Evolutionary conservation across 1,140 invertebrate species (phyloP).

Genomic region (Drosophila tsacasi): DNA sequence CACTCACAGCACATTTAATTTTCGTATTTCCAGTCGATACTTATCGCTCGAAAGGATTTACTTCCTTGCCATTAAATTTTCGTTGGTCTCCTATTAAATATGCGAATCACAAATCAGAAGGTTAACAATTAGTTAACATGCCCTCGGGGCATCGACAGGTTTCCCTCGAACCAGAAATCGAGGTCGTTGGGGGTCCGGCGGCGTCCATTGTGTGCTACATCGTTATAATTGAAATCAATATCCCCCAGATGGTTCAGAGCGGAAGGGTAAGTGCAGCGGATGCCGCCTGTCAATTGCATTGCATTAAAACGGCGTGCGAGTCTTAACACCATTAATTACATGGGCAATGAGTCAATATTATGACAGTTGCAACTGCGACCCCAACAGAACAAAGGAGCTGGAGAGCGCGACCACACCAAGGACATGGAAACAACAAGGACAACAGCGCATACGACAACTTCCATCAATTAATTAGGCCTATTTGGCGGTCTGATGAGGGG

Average conservation of each 20-base stretch:
- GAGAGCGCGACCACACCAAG: slow-evolving; percentile 8
- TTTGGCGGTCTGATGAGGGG: slow-evolving; percentile 7
- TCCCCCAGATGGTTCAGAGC: slow-evolving; percentile 32
- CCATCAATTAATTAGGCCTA: slow-evolving; percentile 74
- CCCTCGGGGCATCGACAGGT: slow-evolving; percentile 8
- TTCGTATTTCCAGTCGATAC: neutral
- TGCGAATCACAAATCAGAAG: slow-evolving; percentile 42
- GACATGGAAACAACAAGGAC: slow-evolving; percentile 26
- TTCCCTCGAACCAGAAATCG: neutral
- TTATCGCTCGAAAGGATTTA: neutral
- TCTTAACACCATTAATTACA: slow-evolving; percentile 83
- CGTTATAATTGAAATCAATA: slow-evolving; percentile 78
- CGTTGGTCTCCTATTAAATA: slow-evolving; percentile 44
- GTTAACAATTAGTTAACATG: slow-evolving; percentile 55
- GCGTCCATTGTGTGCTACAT: slow-evolving; percentile 39
- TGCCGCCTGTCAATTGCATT: slow-evolving; percentile 74
- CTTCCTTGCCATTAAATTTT: neutral
- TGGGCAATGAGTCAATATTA: slow-evolving; percentile 80
- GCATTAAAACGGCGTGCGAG: slow-evolving; percentile 81
- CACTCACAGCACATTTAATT: neutral
- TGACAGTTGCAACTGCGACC: slow-evolving; percentile 69
- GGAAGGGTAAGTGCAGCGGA: slow-evolving; percentile 54
- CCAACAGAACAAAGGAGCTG: slow-evolving; percentile 19
- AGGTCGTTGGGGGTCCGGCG: slow-evolving; percentile 2
- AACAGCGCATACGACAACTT: slow-evolving; percentile 31